Conservation (phyloP, 2,888 invertebrate genomes). For the Baccha elongata region DNA sequence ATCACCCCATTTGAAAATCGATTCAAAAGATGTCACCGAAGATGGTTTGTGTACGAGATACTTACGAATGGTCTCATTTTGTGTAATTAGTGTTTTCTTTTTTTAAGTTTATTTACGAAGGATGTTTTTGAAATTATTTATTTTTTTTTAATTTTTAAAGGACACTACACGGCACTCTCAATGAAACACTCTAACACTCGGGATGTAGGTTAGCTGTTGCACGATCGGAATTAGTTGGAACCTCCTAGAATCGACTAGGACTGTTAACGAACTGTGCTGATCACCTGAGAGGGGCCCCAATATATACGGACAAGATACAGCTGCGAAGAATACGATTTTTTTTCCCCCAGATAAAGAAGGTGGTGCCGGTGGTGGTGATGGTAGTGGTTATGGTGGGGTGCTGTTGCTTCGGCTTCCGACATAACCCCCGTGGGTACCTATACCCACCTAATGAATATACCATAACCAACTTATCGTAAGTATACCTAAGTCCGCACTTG, state of each 20-base stretch:
- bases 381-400: constrained; percentile 35
- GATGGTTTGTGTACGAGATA: constrained; percentile 69
- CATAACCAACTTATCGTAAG: too few species aligned
- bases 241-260: constrained; percentile 83
- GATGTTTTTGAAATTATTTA: too few species aligned
- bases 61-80: constrained; percentile 82
- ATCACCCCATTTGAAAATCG: constrained; percentile 18
- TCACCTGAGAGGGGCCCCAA: constrained; percentile 80
- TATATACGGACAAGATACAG: constrained; percentile 79
- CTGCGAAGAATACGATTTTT: constrained; percentile 68
- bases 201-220: constrained; percentile 38
- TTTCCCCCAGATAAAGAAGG: constrained; percentile 66
- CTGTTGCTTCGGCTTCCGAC: constrained; percentile 31
- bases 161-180: constrained; percentile 72
- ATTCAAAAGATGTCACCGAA: constrained; percentile 32
- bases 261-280: constrained; percentile 83
- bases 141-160: constrained; percentile 71
- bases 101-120: too few species aligned
- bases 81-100: too few species aligned
- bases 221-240: constrained; percentile 77
- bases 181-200: constrained; percentile 68
- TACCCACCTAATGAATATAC: too few species aligned
- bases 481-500: constrained; percentile 25
- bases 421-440: constrained; percentile 42
- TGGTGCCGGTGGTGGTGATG: constrained; percentile 42